Percentiles rank a stretch among this genome's conserved stretches.
Evolutionary conservation across 1,140 invertebrate species (phyloP).

Genomic region (Brachionus koreanus): DNA sequence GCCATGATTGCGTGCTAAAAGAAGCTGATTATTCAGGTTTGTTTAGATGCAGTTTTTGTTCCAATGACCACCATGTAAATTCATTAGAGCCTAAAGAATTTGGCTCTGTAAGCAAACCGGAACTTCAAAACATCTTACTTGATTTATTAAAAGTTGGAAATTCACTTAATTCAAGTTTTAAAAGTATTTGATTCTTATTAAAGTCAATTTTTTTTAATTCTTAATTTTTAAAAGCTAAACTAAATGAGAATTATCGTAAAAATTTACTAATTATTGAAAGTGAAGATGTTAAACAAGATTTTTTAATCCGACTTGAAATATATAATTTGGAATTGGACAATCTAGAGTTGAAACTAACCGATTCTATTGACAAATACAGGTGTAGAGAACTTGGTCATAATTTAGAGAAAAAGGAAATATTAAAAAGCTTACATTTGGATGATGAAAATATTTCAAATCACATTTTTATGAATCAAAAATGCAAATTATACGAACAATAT

Average conservation of each 20-base stretch:
- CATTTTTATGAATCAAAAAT: constrained; percentile 15
- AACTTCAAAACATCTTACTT: neutral
- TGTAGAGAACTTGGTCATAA: neutral
- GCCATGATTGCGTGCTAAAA: neutral
- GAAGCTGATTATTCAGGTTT: constrained; percentile 29
- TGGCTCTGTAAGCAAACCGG: neutral
- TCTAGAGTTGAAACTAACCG: neutral
- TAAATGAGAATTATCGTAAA: neutral
- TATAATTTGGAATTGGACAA: neutral
- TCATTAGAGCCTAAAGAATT: neutral
- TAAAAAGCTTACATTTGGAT: neutral
- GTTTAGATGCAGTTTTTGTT: neutral
- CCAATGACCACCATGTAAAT: neutral
- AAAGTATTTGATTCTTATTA: neutral
- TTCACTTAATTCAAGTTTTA: neutral
- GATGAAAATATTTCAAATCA: neutral
- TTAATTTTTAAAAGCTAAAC: neutral
- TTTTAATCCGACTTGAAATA: neutral
- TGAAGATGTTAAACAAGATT: neutral
- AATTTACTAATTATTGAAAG: neutral
- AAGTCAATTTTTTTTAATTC: neutral
- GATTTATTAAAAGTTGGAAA: neutral
- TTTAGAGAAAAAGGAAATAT: neutral
- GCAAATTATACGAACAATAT: constrained; percentile 27
- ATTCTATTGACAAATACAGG: neutral